These are phyloP conservation scores for Oscheius sp. DNA, from an alignment of 2,888 invertebrate genomes.

Conservation along the genomic window DNA sequence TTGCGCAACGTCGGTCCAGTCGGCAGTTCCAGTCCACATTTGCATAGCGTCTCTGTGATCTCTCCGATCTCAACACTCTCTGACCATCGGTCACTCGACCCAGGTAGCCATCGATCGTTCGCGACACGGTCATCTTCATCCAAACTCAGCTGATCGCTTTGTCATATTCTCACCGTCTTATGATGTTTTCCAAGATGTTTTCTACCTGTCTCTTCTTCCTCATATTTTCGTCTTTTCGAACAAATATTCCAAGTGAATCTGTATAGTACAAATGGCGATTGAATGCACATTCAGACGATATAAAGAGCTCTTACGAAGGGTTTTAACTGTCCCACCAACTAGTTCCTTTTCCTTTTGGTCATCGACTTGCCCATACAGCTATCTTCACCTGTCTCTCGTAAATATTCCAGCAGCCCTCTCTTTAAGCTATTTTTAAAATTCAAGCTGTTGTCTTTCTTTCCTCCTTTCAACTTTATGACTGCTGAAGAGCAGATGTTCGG, in stretches of 20 bases:
- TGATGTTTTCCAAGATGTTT: no score
- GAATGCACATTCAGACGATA: no score
- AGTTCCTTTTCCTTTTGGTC: neutral
- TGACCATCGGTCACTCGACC: conserved; percentile 23
- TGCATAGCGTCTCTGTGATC: conserved; percentile 18
- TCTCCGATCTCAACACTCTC: conserved; percentile 8
- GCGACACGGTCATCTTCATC: conserved; percentile 19
- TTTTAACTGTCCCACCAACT: no score
- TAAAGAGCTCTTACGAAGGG: no score
- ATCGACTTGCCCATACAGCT: neutral
- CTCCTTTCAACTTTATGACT: neutral
- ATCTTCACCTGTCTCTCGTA: neutral
- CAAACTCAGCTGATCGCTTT: conserved; percentile 17
- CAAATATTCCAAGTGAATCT: no score
- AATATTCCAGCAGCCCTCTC: neutral
- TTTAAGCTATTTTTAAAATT: neutral
- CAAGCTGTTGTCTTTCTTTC: neutral
- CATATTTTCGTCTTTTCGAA: no score
- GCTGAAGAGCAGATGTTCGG: neutral
- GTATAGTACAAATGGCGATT: no score
- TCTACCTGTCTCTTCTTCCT: no score
- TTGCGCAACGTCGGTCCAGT: conserved; percentile 23
- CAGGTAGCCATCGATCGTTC: conserved; percentile 29
- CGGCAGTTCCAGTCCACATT: conserved; percentile 16
- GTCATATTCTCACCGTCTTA: neutral